Percentiles rank a stretch among this genome's conserved stretches.
Conservation (phyloP, 53 echinoderm and acorn worm species). For the Mesocentrotus franciscanus region DNA sequence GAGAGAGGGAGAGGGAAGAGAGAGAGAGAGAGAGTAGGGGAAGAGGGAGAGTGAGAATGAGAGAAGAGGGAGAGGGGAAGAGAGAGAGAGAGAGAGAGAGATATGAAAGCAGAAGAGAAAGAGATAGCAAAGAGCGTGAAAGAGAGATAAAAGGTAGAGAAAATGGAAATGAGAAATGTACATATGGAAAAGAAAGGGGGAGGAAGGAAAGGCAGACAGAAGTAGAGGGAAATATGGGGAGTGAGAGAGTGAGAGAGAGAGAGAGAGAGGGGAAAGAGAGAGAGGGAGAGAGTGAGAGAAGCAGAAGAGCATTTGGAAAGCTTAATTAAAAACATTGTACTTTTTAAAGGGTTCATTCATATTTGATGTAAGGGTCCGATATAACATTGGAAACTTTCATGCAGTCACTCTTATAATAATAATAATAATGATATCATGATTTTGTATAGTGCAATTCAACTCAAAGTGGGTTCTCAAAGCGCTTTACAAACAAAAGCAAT, state of each 20-base stretch:
- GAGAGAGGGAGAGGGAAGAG: too few relatives aligned
- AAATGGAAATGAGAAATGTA: not conserved
- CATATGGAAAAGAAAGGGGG: not conserved
- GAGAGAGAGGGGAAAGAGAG: not conserved
- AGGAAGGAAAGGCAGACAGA: not conserved
- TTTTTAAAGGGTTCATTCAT: too few relatives aligned
- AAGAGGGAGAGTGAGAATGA: not conserved
- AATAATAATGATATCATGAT: too few relatives aligned
- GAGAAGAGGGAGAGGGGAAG: not conserved
- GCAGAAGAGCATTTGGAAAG: not conserved
- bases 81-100: not conserved
- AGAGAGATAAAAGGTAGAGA: not conserved
- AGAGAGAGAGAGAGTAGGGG: not conserved
- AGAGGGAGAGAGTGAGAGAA: not conserved
- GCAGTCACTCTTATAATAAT: too few relatives aligned
- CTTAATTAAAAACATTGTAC: too few relatives aligned
- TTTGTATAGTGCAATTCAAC: too few relatives aligned
- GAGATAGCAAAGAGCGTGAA: not conserved
- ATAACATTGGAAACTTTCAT: too few relatives aligned
- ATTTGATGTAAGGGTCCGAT: too few relatives aligned
- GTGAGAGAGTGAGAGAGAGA: not conserved
- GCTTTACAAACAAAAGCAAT: too few relatives aligned
- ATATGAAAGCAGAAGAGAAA: not conserved
- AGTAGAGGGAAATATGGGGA: not conserved
- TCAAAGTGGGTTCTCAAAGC: too few relatives aligned